Conservation (phyloP, 2,113 vertebrate genomes). For the Phalacrocorax pelagicus region DNA sequence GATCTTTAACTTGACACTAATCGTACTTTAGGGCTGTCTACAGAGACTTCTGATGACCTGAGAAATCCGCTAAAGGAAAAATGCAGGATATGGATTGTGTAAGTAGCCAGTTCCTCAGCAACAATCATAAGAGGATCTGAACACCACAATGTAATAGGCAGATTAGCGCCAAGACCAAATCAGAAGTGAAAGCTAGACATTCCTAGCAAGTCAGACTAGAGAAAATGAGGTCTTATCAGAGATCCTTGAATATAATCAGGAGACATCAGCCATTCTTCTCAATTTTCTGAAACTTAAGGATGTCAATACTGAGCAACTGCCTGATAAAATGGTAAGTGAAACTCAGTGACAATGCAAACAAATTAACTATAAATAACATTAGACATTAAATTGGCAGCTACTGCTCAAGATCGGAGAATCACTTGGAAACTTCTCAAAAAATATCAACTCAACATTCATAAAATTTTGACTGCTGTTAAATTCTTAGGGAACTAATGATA, state of each 20-base stretch:
- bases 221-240: background rate
- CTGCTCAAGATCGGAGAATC: background rate
- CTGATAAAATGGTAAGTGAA: background rate
- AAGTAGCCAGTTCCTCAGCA: background rate
- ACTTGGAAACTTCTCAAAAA: background rate
- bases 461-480: background rate
- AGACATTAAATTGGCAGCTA: background rate
- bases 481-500: background rate
- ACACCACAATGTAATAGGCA: accelerated
- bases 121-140: background rate
- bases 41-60: background rate
- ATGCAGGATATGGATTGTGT: background rate
- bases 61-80: background rate
- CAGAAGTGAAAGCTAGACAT: background rate
- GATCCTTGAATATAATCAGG: background rate
- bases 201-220: background rate
- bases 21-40: background rate
- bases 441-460: background rate
- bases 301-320: background rate
- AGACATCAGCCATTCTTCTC: background rate
- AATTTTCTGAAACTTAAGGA: background rate
- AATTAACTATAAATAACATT: background rate
- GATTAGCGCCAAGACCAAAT: background rate
- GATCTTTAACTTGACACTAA: background rate
- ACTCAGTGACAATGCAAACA: background rate